Base-by-base conservation (phyloP, 92 coral and sea anemone species). In the Epizoanthus stellaris region DNA sequence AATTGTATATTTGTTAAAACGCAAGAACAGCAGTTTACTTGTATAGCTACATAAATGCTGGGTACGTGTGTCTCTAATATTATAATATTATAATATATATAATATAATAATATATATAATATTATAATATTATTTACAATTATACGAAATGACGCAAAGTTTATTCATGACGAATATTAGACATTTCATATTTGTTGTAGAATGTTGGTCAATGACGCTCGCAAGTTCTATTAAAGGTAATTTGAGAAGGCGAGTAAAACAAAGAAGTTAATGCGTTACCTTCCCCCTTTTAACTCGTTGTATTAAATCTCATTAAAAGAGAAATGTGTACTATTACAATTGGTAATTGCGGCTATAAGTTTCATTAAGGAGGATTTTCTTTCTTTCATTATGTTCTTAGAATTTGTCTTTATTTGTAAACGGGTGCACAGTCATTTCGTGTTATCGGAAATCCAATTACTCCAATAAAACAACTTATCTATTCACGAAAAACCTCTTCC, bases 361-460 rank as follows among this genome's bases (percentile, higher is more conserved):
- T 43, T 79, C 83, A 79, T 62, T 79, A 63, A 58, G 70, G 58
- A 79, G 23, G 59, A 58, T 6, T 42, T 42, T 17, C 61, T 79
- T 17, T 25, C 8, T 15, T 19, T 16, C 66, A 60, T 60, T 42
- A 40, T 62, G 70, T 4, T 69, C 56, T 52, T 14, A 62, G 59
- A 79, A 62, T 19, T 64, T 21, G 30, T 67, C 49, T 79, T 63
- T 76, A 67, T 63, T 79, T 79, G 57, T 63, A 42, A 52, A 79
- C 83, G 67, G 83, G 58, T 21, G 43, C 65, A 45, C 83, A 45
- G 52, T 79, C 71, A 63, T 62, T 79, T 79, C 56, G 34, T 63
- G 72, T 23, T 63, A 79, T 61, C 83, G 83, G 83, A 79, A 62
- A 63, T 79, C 83, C 83, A 79, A 62, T 79, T 79, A 79, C 36